A percentile compares a stretch with the other conserved stretches of the same genome.
Evolutionary conservation across 1,140 invertebrate species (phyloP).

Genomic region (Diachasma alloeum): DNA sequence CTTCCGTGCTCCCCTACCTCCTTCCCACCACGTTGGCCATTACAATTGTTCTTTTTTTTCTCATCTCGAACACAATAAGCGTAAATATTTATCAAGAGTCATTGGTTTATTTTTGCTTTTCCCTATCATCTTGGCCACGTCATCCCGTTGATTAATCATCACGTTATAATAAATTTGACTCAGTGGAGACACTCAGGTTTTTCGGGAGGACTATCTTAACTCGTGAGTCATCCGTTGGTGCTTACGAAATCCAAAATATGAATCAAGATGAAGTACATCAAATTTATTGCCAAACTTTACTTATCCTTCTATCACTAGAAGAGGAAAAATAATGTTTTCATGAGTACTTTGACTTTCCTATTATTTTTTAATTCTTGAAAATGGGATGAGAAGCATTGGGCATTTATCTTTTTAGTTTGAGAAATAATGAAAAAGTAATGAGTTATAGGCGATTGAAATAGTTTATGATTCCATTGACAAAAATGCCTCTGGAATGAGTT

Average conservation of each 20-base stretch:
- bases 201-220: not conserved
- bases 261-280: no score
- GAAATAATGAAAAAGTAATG: no score
- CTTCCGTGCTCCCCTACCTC: slow-evolving; percentile 19
- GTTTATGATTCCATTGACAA: not conserved
- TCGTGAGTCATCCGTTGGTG: not conserved
- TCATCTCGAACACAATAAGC: not conserved
- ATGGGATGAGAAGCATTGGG: no score
- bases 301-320: no score
- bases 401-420: no score
- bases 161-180: not conserved
- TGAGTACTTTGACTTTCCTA: no score
- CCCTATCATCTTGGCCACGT: not conserved
- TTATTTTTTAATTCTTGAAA: no score
- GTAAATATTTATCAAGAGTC: not conserved
- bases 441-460: no score
- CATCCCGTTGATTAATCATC: not conserved
- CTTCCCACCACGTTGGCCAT: not conserved
- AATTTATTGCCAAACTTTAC: no score
- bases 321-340: no score
- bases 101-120: not conserved
- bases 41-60: not conserved
- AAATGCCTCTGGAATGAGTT: not conserved
- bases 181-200: not conserved
- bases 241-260: no score